Evolutionary conservation across 2,888 invertebrate species (phyloP).

Genomic region (Drosophila emarginata): DNA sequence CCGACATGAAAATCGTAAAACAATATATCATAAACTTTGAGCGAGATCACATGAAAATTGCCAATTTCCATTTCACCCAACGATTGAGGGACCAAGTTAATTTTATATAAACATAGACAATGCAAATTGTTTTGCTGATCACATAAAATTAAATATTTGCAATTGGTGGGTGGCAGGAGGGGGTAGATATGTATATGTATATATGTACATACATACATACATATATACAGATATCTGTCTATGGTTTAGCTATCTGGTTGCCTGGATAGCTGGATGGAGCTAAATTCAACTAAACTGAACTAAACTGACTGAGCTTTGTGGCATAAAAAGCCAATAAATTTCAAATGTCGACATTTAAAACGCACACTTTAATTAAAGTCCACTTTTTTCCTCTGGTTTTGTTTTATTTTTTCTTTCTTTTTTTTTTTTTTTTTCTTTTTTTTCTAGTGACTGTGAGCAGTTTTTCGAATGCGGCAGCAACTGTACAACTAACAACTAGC

Average conservation of each 20-base stretch:
- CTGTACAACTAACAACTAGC: constrained; percentile 24
- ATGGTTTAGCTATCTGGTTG: too few species aligned
- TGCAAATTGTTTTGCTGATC: constrained; percentile 32
- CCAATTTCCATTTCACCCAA: constrained; percentile 3
- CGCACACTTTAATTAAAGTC: constrained; percentile 75
- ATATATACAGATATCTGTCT: not conserved
- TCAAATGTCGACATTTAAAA: constrained; percentile 71
- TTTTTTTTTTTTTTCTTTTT: not conserved
- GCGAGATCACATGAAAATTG: constrained; percentile 9
- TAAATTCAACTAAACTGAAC: constrained; percentile 2
- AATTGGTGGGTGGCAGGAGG: not conserved
- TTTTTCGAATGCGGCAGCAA: constrained; percentile 41
- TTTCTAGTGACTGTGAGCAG: constrained; percentile 31
- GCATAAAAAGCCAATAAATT: constrained; percentile 76
- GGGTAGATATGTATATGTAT: too few species aligned
- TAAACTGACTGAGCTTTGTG: constrained; percentile 29
- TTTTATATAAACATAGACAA: constrained; percentile 30
- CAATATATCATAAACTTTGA: constrained; percentile 1
- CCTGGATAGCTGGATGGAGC: not conserved
- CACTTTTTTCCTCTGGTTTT: constrained; percentile 31
- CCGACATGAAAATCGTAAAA: constrained; percentile 1
- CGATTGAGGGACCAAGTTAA: not conserved
- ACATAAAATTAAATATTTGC: constrained; percentile 35
- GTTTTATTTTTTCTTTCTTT: too few species aligned
- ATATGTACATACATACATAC: too few species aligned